Evolutionary conservation across 2,888 invertebrate genomes (phyloP).

Genomic region (Hirtodrosophila histrioides): DNA sequence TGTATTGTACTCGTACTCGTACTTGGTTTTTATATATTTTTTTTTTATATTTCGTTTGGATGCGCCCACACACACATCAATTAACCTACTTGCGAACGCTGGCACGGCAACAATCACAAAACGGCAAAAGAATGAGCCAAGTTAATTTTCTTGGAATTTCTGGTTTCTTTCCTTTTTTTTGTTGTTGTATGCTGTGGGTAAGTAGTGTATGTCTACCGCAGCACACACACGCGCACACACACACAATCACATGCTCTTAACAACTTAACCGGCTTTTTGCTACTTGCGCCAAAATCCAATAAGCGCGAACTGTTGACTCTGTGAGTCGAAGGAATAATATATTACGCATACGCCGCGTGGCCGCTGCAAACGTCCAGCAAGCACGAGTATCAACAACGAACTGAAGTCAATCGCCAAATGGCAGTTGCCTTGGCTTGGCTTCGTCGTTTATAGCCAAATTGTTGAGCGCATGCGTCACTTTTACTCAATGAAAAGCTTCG

Average conservation of each 20-base stretch:
- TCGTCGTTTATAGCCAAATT: constrained; percentile 4
- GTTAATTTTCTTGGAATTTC: constrained; percentile 68
- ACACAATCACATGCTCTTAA: constrained; percentile 29
- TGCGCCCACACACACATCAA: constrained; percentile 63
- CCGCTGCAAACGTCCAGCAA: constrained; percentile 44
- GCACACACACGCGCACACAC: constrained; percentile 10
- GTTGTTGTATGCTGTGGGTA: constrained; percentile 45
- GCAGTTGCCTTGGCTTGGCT: constrained; percentile 9
- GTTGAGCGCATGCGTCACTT: constrained; percentile 63
- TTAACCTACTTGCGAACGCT: constrained; percentile 59
- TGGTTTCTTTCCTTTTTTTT: constrained; percentile 13
- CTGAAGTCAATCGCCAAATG: constrained; percentile 37
- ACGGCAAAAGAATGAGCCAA: constrained; percentile 45
- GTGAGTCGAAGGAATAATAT: constrained; percentile 1
- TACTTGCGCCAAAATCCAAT: constrained; percentile 71
- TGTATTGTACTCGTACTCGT: constrained; percentile 24
- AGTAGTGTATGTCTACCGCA: constrained; percentile 31
- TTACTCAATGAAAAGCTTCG: constrained; percentile 76
- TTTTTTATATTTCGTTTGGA: constrained; percentile 34
- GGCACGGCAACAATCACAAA: constrained; percentile 34
- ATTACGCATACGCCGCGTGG: constrained; percentile 58
- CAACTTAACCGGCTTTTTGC: constrained; percentile 72
- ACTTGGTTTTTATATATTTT: constrained; percentile 39
- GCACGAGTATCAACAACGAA: constrained; percentile 72
- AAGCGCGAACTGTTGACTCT: constrained; percentile 45